These are phyloP conservation scores for Corythaixoides concolor DNA, from an alignment of 2,113 vertebrate species.

Conservation along the genomic window DNA sequence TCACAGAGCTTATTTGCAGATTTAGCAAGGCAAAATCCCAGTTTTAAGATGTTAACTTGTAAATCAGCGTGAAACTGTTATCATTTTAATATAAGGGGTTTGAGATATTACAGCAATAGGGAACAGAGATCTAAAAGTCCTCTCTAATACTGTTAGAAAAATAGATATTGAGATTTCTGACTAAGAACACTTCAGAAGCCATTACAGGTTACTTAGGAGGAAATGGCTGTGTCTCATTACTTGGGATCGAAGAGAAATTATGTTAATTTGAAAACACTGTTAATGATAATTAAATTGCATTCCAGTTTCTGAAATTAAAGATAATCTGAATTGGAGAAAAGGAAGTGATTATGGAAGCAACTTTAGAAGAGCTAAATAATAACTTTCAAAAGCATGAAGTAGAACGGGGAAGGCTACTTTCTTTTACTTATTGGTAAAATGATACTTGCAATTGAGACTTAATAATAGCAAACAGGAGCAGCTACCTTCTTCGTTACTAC, in stretches of 20 bases:
- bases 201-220: background rate
- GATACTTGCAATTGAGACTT: background rate
- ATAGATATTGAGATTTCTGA: background rate
- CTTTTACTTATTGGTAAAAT: background rate
- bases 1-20: background rate
- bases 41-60: background rate
- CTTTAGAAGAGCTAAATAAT: background rate
- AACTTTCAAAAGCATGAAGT: background rate
- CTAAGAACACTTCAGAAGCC: background rate
- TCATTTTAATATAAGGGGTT: background rate
- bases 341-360: background rate
- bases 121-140: background rate
- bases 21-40: background rate
- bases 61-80: background rate
- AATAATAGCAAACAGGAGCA: background rate
- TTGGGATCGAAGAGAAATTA: background rate
- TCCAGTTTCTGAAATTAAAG: background rate
- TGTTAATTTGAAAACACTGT: background rate
- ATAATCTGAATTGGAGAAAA: background rate
- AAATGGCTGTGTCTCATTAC: background rate
- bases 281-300: conserved; percentile 1
- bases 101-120: background rate
- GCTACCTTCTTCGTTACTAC: background rate
- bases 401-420: background rate
- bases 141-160: background rate